Evolutionary conservation across 2,113 vertebrate species (phyloP), one percentile per base, ranked within the genome.

Genomic region (Seriola rivoliana): DNA sequence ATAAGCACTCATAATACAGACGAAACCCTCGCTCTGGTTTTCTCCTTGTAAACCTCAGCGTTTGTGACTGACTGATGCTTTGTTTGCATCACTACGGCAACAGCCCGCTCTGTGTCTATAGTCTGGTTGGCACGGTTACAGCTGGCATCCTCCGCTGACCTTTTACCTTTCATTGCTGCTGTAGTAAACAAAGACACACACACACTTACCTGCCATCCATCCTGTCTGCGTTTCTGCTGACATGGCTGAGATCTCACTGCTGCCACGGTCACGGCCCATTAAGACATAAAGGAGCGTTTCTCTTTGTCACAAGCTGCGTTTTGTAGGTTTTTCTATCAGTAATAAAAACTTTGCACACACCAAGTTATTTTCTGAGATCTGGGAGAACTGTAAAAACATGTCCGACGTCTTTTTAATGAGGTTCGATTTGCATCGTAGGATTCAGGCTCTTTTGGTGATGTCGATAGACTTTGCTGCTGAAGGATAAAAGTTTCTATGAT

Each of bases 81-180:
- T 82, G 62, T 82, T 71, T 80, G 4, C 58, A 80, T 85, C 19
- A 63, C 82, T 29, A 64, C 5, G 48, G 71, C 66, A 75, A 84
- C 81, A 5, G 50, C 32, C 59, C 25, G 21, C 36, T 59, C 9
- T 34, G 36, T 38, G 54, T 65, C 58, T 59, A 5, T n/a, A n/a
- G 66, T 54, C 75, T 57, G 54, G 82, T 88, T 79, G 82, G 78
- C 78, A 69, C 36, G 58, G 85, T 76, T 64, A 84, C 73, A 68
- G 76, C 50, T 25, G 59, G 42, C 52, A 21, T 65, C 58, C 69
- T 46, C 44, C 7, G 55, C 48, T 69, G 66, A 79, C 66, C 86
- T 34, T 85, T 72, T 64, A 71, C 79, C 70, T 81, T 55, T 55
- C 25, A 14, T 19, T 42, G 4, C 29, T 4, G 44, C 38, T 8